These are phyloP conservation scores for Hippopotamyrus pictus DNA, from an alignment of 2,797 vertebrate genomes.

Conservation along the genomic window DNA sequence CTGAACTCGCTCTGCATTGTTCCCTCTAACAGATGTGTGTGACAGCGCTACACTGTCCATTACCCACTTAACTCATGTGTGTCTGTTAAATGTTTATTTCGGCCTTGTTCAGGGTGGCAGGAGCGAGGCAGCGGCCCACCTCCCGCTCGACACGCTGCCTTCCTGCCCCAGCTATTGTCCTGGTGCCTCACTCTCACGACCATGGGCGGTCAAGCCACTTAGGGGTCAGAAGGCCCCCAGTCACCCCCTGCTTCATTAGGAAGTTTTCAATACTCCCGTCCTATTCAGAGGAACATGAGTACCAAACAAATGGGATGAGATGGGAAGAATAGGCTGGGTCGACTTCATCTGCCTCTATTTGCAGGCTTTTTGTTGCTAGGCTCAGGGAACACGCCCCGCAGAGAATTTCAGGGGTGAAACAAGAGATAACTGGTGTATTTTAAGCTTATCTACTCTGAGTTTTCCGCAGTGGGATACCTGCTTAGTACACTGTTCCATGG, in stretches of 20 bases:
- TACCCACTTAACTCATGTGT: slow-evolving; percentile 35
- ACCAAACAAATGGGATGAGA: background rate
- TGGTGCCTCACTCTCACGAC: slow-evolving; percentile 46
- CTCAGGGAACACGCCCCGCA: background rate
- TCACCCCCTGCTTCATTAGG: slow-evolving; percentile 51
- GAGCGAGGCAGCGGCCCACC: background rate
- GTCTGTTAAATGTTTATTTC: slow-evolving; percentile 35
- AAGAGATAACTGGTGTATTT: background rate
- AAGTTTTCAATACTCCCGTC: slow-evolving; percentile 58
- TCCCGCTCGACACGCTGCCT: slow-evolving; percentile 15
- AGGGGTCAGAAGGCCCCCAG: slow-evolving; percentile 41
- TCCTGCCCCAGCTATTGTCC: slow-evolving; percentile 55
- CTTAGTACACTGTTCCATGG: background rate
- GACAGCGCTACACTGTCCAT: slow-evolving; percentile 42
- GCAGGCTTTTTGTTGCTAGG: background rate
- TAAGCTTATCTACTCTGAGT: background rate
- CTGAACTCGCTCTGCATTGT: background rate
- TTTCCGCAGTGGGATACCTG: background rate
- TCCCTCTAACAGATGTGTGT: slow-evolving; percentile 64
- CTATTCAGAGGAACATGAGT: slow-evolving; percentile 49
- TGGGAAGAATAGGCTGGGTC: background rate
- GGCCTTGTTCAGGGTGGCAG: background rate
- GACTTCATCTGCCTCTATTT: background rate
- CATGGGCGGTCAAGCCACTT: slow-evolving; percentile 64
- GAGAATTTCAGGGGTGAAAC: background rate